Percentiles rank a stretch among this genome's conserved stretches.
Evolutionary conservation across 2,888 invertebrate species (phyloP).

Genomic region (Ennomos fuscantarius): DNA sequence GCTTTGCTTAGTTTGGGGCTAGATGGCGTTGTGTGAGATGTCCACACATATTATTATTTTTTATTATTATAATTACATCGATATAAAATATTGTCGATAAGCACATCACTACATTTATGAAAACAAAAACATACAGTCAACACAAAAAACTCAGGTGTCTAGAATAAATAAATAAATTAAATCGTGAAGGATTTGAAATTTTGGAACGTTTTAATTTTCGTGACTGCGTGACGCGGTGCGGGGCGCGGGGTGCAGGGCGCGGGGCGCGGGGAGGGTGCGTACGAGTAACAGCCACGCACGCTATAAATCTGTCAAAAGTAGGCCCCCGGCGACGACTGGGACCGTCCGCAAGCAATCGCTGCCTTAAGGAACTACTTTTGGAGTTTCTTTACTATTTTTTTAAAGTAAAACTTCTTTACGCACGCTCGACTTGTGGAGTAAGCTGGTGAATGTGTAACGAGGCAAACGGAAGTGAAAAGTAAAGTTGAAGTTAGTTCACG

Average conservation of each 20-base stretch:
- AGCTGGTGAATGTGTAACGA: too few relatives aligned
- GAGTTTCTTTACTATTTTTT: too few relatives aligned
- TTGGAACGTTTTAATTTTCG: slow-evolving; percentile 72
- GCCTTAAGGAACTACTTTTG: slow-evolving; percentile 23
- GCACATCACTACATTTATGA: slow-evolving; percentile 8
- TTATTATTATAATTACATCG: neutral
- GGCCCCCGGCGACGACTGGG: slow-evolving; percentile 69
- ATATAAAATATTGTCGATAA: neutral
- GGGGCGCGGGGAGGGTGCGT: slow-evolving; percentile 49
- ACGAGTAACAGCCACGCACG: slow-evolving; percentile 71
- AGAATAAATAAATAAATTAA: slow-evolving; percentile 51
- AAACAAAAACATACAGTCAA: slow-evolving; percentile 17
- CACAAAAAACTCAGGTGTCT: slow-evolving; percentile 44
- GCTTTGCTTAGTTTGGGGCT: too few relatives aligned
- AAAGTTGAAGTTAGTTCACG: too few relatives aligned
- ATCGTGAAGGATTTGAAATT: slow-evolving; percentile 60
- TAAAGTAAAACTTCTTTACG: too few relatives aligned
- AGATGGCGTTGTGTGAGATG: too few relatives aligned
- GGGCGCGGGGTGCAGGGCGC: slow-evolving; percentile 33
- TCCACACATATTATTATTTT: neutral
- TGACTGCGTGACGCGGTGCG: slow-evolving; percentile 49
- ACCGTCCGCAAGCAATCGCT: slow-evolving; percentile 60
- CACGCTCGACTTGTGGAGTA: too few relatives aligned
- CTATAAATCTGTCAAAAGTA: slow-evolving; percentile 77
- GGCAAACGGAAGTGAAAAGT: too few relatives aligned